These are phyloP conservation scores for Stigmatopora nigra DNA, from an alignment of 2,113 vertebrate species.

Conservation along the genomic window DNA sequence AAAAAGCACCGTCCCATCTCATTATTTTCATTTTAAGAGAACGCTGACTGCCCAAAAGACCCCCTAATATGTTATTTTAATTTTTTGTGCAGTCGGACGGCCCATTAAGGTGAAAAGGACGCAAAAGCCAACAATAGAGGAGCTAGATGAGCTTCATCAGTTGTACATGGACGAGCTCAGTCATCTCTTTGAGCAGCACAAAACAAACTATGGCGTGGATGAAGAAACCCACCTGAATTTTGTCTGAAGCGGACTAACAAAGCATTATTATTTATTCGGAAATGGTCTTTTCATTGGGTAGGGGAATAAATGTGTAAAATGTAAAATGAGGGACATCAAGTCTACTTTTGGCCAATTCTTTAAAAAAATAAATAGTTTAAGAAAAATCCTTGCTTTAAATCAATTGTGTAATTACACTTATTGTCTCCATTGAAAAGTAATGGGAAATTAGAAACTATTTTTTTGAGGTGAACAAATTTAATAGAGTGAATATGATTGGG, in stretches of 20 bases:
- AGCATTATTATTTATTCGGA: slow-evolving; percentile 34
- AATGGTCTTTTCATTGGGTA: not conserved
- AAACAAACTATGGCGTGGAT: slow-evolving; percentile 76
- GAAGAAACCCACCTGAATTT: slow-evolving; percentile 80
- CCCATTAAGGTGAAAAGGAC: slow-evolving; percentile 79
- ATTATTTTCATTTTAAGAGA: too few relatives aligned
- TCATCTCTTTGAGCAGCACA: slow-evolving; percentile 86
- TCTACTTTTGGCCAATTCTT: too few relatives aligned
- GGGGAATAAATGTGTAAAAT: not conserved
- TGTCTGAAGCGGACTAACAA: slow-evolving; percentile 55
- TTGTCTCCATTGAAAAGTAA: too few relatives aligned
- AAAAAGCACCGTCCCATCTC: too few relatives aligned
- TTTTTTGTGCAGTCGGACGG: slow-evolving; percentile 79
- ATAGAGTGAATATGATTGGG: not conserved
- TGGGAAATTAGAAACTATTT: too few relatives aligned
- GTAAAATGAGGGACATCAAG: too few relatives aligned
- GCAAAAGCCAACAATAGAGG: slow-evolving; percentile 61
- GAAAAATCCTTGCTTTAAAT: too few relatives aligned
- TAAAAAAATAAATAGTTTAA: too few relatives aligned
- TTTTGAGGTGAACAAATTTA: too few relatives aligned
- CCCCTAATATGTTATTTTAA: too few relatives aligned
- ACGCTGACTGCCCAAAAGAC: too few relatives aligned
- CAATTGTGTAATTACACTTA: too few relatives aligned
- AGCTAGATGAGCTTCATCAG: slow-evolving; percentile 77
- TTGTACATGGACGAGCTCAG: slow-evolving; percentile 76